Base-by-base conservation (phyloP, 2,888 invertebrate species). In the Chrysina gloriosa region DNA sequence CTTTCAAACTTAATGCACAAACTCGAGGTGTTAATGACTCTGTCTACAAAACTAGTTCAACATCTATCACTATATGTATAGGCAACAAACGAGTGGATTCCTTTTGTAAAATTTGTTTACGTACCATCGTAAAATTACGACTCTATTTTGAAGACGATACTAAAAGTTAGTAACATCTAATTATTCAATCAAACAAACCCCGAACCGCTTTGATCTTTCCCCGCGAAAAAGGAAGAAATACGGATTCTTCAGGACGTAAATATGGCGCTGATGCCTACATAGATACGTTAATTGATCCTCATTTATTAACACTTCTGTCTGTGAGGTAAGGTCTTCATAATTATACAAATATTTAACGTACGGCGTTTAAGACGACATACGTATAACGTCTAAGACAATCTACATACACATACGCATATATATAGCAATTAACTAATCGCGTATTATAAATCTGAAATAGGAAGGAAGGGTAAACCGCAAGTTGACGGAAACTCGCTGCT, bases 31-130 rank as follows among this genome's bases (percentile, higher is more conserved):
- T 56, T 56, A 58, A 58, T 31, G 25, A 58, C 39, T 39, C 25
- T 16, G 42, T 58, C 58, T 23, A 39, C 14, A 27, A 39, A 39
- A 39, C 27, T 25, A 39, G 11, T 29, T 16, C 11, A 29, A 52
- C 52, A 11, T 47, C 19, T 16, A 21, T 47, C n/a, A 47, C 31
- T 47, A 47, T 47, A 21, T 25, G 48, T 48, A 48, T 54, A 52
- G 6, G 19, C 21, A 16, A 47, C 3, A 21, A 21, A 47, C 6
- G 45, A 2, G n/a, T 21, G n/a, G 7, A 7, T 47, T 34, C 47
- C 54, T 27, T 34, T 54, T 54, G 31, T 54, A 54, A 16, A 54
- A 34, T 54, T 16, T 54, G 34, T 54, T 54, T 54, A 34, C 9
- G 25, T 54, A 19, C 31, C 16, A 54, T 54, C 31, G 19, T 54